Evolutionary conservation across 30 jellyfish, hydroid and myxozoan genomes (phyloP).

Genomic region (Aurelia aurita complex sp. Pacific): DNA sequence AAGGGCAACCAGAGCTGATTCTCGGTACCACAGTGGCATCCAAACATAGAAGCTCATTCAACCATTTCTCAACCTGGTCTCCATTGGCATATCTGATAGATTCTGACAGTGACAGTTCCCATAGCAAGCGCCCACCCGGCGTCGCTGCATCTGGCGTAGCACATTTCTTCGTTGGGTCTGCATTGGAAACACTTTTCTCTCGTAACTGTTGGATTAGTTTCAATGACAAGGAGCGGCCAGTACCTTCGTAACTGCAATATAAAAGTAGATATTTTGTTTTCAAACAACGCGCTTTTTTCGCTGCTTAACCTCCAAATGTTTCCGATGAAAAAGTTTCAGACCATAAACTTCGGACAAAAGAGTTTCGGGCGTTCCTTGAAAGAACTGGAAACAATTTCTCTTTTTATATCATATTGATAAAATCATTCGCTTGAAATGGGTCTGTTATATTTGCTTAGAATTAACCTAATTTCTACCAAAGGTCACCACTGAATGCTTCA

Average conservation of each 20-base stretch:
- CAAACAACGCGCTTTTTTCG: too few relatives aligned
- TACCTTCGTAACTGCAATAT: constrained; percentile 92
- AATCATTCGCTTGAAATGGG: too few relatives aligned
- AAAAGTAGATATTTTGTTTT: neutral
- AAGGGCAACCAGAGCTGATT: constrained; percentile 96
- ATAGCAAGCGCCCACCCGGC: constrained; percentile 83
- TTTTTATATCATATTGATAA: too few relatives aligned
- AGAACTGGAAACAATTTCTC: too few relatives aligned
- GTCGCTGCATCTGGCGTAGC: constrained; percentile 43
- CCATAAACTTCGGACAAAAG: too few relatives aligned
- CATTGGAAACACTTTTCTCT: constrained; percentile 58
- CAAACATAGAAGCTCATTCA: constrained; percentile 91
- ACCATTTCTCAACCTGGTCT: constrained; percentile 93
- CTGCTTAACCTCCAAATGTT: too few relatives aligned
- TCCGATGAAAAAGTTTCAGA: too few relatives aligned
- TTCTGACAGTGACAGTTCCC: constrained; percentile 84
- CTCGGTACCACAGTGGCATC: constrained; percentile 97
- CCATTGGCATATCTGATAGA: constrained; percentile 96
- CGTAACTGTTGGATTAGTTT: constrained; percentile 95
- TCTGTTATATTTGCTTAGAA: too few relatives aligned
- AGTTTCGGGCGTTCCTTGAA: too few relatives aligned
- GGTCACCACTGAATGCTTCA: too few relatives aligned
- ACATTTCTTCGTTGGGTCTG: constrained; percentile 28
- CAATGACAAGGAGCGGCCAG: constrained; percentile 98
- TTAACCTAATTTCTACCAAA: too few relatives aligned